Evolutionary conservation across 2,113 vertebrate genomes (phyloP).

Genomic region (Prionailurus viverrinus): DNA sequence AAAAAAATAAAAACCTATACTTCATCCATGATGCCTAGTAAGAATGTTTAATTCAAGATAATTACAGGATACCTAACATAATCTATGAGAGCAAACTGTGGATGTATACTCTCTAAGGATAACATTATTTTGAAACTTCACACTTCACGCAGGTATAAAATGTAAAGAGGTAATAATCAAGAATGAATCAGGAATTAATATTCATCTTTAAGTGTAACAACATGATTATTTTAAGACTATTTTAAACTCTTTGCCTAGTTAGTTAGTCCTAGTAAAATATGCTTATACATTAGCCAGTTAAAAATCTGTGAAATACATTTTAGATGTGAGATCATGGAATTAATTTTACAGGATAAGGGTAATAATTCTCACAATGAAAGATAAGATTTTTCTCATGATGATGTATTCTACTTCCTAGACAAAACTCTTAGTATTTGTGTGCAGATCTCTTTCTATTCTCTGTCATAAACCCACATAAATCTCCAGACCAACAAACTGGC

Average conservation of each 20-base stretch:
- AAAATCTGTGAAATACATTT: not conserved
- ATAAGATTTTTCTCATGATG: not conserved
- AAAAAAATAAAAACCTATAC: not conserved
- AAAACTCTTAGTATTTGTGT: not conserved
- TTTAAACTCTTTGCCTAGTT: not conserved
- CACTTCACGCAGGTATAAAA: not conserved
- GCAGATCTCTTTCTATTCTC: slow-evolving; percentile 59
- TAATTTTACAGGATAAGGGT: not conserved
- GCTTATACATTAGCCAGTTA: not conserved
- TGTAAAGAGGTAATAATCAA: slow-evolving; percentile 1
- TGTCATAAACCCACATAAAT: slow-evolving; percentile 81
- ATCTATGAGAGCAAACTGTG: not conserved
- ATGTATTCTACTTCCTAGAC: not conserved
- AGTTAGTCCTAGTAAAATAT: not conserved
- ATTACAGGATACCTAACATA: not conserved
- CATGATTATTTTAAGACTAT: not conserved
- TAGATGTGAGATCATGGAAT: not conserved
- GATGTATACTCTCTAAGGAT: not conserved
- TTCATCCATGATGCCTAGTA: not conserved
- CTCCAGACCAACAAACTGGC: slow-evolving; percentile 79
- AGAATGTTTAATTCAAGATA: not conserved
- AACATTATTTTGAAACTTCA: slow-evolving; percentile 30
- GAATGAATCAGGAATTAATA: not conserved
- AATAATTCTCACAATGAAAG: not conserved
- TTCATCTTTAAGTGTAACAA: not conserved